Percentiles rank a stretch among this genome's conserved stretches.
These are phyloP conservation scores for Equus quagga DNA, from an alignment of 2,113 vertebrate species.

Conservation along the genomic window DNA sequence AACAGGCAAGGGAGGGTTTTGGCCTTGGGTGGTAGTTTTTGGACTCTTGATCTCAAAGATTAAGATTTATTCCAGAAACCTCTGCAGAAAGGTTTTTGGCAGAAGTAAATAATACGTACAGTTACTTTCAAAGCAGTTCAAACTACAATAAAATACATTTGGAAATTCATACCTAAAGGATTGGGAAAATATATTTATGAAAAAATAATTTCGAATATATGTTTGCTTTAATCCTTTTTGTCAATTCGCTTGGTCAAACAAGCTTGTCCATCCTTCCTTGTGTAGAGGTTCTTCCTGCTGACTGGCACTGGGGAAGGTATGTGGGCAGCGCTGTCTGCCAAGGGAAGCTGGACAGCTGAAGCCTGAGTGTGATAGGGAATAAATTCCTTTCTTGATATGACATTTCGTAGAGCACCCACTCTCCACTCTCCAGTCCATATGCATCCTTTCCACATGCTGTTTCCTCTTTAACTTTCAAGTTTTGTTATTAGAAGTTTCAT, in stretches of 20 bases:
- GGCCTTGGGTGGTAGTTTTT: background rate
- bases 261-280: slow-evolving; percentile 54
- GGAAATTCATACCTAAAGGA: background rate
- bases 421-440: background rate
- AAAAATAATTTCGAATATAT: background rate
- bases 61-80: background rate
- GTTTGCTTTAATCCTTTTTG: background rate
- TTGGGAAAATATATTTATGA: background rate
- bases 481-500: slow-evolving; percentile 69
- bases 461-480: slow-evolving; percentile 60
- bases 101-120: background rate
- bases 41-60: background rate
- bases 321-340: background rate
- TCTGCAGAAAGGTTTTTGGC: background rate
- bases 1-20: background rate
- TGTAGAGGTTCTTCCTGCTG: background rate
- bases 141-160: background rate
- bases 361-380: background rate
- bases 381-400: slow-evolving; percentile 45
- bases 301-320: slow-evolving; percentile 22
- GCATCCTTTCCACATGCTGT: background rate
- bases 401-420: slow-evolving; percentile 1
- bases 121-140: background rate
- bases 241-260: background rate
- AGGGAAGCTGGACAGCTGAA: slow-evolving; percentile 21